Conservation (phyloP, 2,797 vertebrate genomes). For the Chelon auratus region DNA sequence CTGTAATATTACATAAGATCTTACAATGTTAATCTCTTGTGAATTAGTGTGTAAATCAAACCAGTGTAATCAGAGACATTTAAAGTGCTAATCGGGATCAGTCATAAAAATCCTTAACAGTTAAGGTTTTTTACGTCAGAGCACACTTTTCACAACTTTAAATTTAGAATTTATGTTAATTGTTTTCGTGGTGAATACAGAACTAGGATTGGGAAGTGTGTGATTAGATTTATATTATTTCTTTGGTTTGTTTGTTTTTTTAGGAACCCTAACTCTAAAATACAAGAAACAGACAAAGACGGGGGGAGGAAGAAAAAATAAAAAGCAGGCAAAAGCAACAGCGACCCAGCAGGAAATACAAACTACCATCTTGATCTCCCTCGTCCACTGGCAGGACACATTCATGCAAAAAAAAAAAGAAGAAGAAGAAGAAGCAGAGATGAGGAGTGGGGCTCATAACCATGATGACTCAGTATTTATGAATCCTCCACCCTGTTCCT, state of each 20-base stretch:
- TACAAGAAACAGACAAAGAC: slow-evolving; percentile 37
- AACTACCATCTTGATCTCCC: slow-evolving; percentile 84
- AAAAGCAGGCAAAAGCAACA: slow-evolving; percentile 77
- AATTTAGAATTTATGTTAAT: slow-evolving; percentile 67
- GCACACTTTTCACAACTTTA: slow-evolving; percentile 62
- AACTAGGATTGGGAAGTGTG: slow-evolving; percentile 34
- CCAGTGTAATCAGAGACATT: slow-evolving; percentile 29
- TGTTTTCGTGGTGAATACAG: slow-evolving; percentile 34
- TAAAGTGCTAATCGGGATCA: slow-evolving; percentile 38
- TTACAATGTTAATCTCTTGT: slow-evolving; percentile 69
- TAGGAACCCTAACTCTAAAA: slow-evolving; percentile 49
- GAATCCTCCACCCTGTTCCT: slow-evolving; percentile 67
- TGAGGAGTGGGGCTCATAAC: slow-evolving; percentile 64
- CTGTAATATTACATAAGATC: slow-evolving; percentile 2
- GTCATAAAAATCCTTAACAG: slow-evolving; percentile 35
- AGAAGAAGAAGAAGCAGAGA: slow-evolving; percentile 79
- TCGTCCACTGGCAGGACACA: slow-evolving; percentile 80
- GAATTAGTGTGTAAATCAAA: slow-evolving; percentile 77
- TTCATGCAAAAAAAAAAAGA: slow-evolving; percentile 79
- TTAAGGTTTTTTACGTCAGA: slow-evolving; percentile 33
- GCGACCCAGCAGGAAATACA: slow-evolving; percentile 77
- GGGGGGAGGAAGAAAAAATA: slow-evolving; percentile 11
- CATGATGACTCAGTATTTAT: slow-evolving; percentile 57
- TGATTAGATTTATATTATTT: slow-evolving; percentile 57
- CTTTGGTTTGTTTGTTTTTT: slow-evolving; percentile 14